Base-by-base conservation (phyloP, 2,113 vertebrate species). In the Rhinoderma darwinii region DNA sequence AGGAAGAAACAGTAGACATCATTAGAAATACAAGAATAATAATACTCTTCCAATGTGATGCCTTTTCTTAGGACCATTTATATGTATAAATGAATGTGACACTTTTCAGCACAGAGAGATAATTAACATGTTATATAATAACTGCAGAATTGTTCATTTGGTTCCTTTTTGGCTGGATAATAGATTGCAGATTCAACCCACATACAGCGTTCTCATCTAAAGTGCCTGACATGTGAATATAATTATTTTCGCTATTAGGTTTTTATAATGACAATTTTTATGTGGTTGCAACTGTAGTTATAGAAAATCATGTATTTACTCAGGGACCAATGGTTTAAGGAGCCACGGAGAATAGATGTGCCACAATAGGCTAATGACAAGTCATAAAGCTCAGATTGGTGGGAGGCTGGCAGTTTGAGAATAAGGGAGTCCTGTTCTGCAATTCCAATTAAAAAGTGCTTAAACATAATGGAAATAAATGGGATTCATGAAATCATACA, bases 111-210 rank as follows among this genome's bases (percentile, higher is more conserved):
- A 72, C 68, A 22, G 10, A 41, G 73, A 75, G 73, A 75, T 75
- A 75, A 74, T 74, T 41, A 22, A 47, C 6, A 41, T 73, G 41
- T 75, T 47, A 44, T 47, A 75, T 75, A 75, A 75, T 75, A 75
- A 44, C n/a, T 44, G 1, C 14, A 44, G 44, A 44, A 75, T 75
- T 44, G 41, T 22, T 74, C 72, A 74, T 43, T 43, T 74, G 25
- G 39, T 44, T 44, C 73, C 11, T 44, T 44, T 44, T 43, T 75
- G 73, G 22, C 41, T 75, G 25, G 4, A 47, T 75, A 47, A 47
- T 75, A 75, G 12, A 12, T 5, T 47, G 73, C 41, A 75, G 41
- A 75, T 75, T 75, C 41, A 75, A 30, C 41, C 41, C 73, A 75
- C 73, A 75, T 75, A 18, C 39, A 47, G 39, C 41, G 14, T 47